Base-by-base conservation (phyloP, 2,888 invertebrate genomes). In the Agriopis aurantiaria region DNA sequence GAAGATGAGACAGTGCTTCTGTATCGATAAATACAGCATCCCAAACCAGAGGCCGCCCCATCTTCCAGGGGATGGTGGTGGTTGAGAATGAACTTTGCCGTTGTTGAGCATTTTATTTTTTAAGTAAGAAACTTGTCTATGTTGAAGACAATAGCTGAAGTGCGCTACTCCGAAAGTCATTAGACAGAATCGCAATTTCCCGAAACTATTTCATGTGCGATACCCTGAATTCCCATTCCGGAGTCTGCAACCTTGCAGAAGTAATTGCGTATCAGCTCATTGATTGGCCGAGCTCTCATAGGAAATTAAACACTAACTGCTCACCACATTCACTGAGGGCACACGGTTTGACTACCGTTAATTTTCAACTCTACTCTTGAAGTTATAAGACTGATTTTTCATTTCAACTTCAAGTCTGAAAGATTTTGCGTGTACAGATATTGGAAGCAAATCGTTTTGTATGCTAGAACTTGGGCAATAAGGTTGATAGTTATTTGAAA, bases 221-320 rank as follows among this genome's bases (percentile, higher is more conserved):
- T 41, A 43, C 5, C 14, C 17, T 8, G 11, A 57, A 45, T 45
- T 57, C 7, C 0, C 45, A 58, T 58, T 58, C 9, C 7, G 23
- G n/a, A 11, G 10, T 43, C 43, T 48, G 43, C 41, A 43, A 61
- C 41, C 43, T 61, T 17, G n/a, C 49, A 65, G 51, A 11, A 17
- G 52, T 68, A 52, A 68, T 63, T 68, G 68, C 68, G 12, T 58
- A 53, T 52, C 40, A n/a, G 49, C 11, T 46, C 53, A 58, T 52
- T 48, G 58, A 68, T 58, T 68, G 63, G 53, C 61, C 57, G 58
- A 52, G 57, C 56, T 63, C 63, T 68, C 63, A 58, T 63, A 68
- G 68, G 63, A 68, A 68, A 68, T 68, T 68, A 68, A 63, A 53
- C 23, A 63, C 68, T 53, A 63, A 68, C 51, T 62, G 43, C 62